Conservation (phyloP, 2,113 vertebrate species). For the Plecotus auritus region DNA sequence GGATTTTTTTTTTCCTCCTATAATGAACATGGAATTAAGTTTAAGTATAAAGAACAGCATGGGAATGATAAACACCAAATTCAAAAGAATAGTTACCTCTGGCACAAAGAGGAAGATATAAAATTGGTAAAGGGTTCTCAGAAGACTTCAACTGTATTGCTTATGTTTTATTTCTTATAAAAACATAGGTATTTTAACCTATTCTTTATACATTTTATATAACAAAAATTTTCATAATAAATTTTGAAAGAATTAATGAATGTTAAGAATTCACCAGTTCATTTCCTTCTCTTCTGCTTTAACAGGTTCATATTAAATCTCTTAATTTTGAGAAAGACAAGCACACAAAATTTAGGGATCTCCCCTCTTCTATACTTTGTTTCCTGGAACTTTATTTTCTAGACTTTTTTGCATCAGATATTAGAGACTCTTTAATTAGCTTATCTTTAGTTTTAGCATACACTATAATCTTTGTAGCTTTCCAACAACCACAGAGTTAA, state of each 20-base stretch:
- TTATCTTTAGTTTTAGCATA: slow-evolving; percentile 47
- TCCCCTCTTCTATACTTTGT: slow-evolving; percentile 60
- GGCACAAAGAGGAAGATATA: not conserved
- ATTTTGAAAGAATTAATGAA: slow-evolving; percentile 21
- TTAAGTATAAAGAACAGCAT: not conserved
- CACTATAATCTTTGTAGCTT: slow-evolving; percentile 40
- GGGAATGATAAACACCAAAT: slow-evolving; percentile 11
- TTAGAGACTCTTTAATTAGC: slow-evolving; percentile 32
- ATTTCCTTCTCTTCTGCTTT: slow-evolving; percentile 65
- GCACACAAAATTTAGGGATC: slow-evolving; percentile 53
- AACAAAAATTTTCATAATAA: slow-evolving; percentile 19
- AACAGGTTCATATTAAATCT: not conserved
- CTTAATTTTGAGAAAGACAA: slow-evolving; percentile 43
- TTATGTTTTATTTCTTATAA: slow-evolving; percentile 32
- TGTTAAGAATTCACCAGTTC: slow-evolving; percentile 1
- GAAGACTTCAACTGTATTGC: not conserved
- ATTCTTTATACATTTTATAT: not conserved
- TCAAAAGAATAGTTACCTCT: not conserved
- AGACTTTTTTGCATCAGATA: slow-evolving; percentile 24
- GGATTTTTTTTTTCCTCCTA: not conserved
- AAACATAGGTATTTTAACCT: not conserved
- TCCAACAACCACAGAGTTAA: slow-evolving; percentile 43
- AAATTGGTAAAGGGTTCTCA: not conserved
- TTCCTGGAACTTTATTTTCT: slow-evolving; percentile 6
- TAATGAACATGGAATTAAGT: slow-evolving; percentile 28